Percentiles rank a stretch among this genome's conserved stretches.
Conservation (phyloP, 2,113 vertebrate species). For the Felis chaus region DNA sequence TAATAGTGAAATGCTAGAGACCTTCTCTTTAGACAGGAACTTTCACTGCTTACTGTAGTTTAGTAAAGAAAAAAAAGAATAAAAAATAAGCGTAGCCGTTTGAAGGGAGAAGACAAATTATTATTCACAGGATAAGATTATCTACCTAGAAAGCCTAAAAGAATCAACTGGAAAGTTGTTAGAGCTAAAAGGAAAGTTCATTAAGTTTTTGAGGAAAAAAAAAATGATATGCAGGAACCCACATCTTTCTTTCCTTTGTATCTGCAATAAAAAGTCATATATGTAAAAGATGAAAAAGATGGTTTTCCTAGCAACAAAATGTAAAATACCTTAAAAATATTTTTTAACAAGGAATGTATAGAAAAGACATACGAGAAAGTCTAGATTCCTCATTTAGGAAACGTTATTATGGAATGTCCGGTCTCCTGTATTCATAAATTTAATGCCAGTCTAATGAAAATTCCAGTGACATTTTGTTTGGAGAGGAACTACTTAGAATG, state of each 20-base stretch:
- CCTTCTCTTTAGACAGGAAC: neutral
- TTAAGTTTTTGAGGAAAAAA: slow-evolving; percentile 42
- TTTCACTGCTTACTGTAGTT: neutral
- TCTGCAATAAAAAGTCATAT: neutral
- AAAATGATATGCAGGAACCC: neutral
- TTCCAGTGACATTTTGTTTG: slow-evolving; percentile 12
- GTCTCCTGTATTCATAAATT: neutral
- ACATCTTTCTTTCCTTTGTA: neutral
- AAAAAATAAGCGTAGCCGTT: neutral
- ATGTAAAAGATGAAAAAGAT: neutral
- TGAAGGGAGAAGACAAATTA: neutral
- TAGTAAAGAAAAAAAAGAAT: neutral
- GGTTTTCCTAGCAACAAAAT: neutral
- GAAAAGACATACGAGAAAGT: neutral
- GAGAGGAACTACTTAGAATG: neutral
- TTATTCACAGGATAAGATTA: neutral
- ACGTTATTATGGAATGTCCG: neutral
- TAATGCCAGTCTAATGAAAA: neutral
- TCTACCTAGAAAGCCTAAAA: neutral
- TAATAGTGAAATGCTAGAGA: neutral
- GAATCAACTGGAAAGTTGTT: neutral
- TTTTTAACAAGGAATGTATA: neutral
- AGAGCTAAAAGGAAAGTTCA: slow-evolving; percentile 13
- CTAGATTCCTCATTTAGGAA: neutral
- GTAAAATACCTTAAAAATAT: neutral